Evolutionary conservation across 2,113 vertebrate species (phyloP), one percentile per base, ranked within the genome.

Genomic region (Coturnix japonica): DNA sequence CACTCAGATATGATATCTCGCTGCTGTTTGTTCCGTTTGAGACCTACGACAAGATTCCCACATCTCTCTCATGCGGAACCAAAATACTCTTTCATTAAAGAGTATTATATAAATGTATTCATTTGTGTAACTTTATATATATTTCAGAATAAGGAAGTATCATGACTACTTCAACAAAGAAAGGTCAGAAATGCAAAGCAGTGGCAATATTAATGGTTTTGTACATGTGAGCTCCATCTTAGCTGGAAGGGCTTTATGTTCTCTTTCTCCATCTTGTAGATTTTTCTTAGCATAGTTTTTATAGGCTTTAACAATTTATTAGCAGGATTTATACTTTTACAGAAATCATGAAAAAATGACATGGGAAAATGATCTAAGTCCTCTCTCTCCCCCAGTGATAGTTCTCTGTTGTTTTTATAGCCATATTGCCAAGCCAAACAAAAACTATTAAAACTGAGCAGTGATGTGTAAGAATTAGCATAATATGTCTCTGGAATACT

Each of bases 361-460:
- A 94, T 96, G 95, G 91, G 92, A 98, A 96, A 79, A 96, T 96
- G 97, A 97, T 96, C 96, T 97, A 97, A 97, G 97, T 92, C 90
- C 28, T 87, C 49, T 19, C 85, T 96, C 90, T 96, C 89, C 79
- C 90, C 89, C 91, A 95, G 89, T 92, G 91, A 96, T 94, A 96
- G 88, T 96, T 96, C 96, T 96, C 91, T 96, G 89, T 71, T 96
- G 94, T 96, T 97, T 96, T 97, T 92, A 95, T 96, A 96, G 81
- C 67, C 47, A 30, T 96, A 96, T 95, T 96, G 98, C 97, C 98
- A 98, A 98, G 92, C 86, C 92, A 97, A 98, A 97, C 96, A 97
- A 80, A 80, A 92, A 92, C 56, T 4, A 93, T 97, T 94, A 90
- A 90, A 97, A 91, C 95, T 80, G 51, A 97, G 87, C 87, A 60